phyloP scores from a whole-genome alignment of 1,140 invertebrate genomes.

The Drosophila rhopaloa region DNA sequence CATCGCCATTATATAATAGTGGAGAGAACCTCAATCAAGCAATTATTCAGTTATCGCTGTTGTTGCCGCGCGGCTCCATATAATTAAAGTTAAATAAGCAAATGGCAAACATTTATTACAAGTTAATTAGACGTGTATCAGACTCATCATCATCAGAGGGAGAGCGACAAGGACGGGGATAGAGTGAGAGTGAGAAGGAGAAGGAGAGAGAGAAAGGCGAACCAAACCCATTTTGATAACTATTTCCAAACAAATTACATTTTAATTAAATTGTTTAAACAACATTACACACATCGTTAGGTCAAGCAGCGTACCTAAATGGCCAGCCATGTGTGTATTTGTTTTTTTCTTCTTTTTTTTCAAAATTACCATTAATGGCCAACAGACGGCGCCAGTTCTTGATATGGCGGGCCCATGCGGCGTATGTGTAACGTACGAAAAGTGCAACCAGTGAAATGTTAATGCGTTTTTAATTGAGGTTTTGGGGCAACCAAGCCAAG shows the following conservation, averaged over 20 bases:
- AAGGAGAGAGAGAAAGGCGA: slow-evolving; percentile 3
- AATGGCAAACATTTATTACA: slow-evolving; percentile 82
- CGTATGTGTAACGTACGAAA: slow-evolving; percentile 68
- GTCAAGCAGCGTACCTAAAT: slow-evolving; percentile 82
- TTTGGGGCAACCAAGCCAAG: slow-evolving; percentile 69
- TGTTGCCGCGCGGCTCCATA: slow-evolving; percentile 45
- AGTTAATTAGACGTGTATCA: slow-evolving; percentile 81
- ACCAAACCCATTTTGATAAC: slow-evolving; percentile 79
- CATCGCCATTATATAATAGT: slow-evolving; percentile 26
- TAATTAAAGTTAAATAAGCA: slow-evolving; percentile 82
- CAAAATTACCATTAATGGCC: slow-evolving; percentile 79
- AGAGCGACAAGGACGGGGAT: slow-evolving; percentile 4
- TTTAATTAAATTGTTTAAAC: slow-evolving; percentile 85
- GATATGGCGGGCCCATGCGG: slow-evolving; percentile 56
- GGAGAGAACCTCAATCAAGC: slow-evolving; percentile 48
- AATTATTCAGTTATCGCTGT: slow-evolving; percentile 64
- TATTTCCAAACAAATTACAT: slow-evolving; percentile 84
- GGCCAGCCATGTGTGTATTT: slow-evolving; percentile 45
- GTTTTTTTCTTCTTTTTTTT: too few species aligned
- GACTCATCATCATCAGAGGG: slow-evolving; percentile 65
- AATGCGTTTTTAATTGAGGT: slow-evolving; percentile 84
- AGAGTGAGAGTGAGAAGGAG: not conserved
- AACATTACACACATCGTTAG: slow-evolving; percentile 84
- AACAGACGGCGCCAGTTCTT: slow-evolving; percentile 72
- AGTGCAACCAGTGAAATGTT: slow-evolving; percentile 81